phyloP scores from a whole-genome alignment of 2,113 vertebrate genomes.

The Aythya baeri region DNA sequence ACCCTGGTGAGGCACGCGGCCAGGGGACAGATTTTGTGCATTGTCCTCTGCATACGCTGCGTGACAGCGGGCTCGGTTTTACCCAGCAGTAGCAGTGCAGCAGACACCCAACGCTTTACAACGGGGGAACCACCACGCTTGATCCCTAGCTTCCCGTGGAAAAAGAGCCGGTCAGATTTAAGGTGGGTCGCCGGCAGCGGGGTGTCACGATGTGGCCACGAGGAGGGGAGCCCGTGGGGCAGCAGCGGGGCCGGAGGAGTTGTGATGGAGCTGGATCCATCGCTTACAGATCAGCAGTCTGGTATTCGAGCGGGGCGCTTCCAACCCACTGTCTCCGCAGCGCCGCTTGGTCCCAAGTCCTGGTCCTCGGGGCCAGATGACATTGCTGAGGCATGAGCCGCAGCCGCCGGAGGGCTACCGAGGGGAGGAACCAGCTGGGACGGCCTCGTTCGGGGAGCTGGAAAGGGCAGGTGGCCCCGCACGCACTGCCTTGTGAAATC shows the following conservation, averaged over 20 bases:
- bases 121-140: background rate
- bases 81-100: background rate
- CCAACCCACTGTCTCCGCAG: slow-evolving; percentile 56
- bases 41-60: background rate
- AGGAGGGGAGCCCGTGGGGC: background rate
- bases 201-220: background rate
- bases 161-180: background rate
- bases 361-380: slow-evolving; percentile 40
- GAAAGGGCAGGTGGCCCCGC: slow-evolving; percentile 58
- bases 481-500: slow-evolving; percentile 5
- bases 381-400: slow-evolving; percentile 59
- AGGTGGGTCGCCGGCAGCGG: background rate
- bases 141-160: background rate
- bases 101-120: background rate
- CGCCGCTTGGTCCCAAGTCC: background rate
- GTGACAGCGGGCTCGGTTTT: background rate
- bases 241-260: background rate
- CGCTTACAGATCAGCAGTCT: slow-evolving; percentile 44
- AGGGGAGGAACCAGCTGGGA: background rate
- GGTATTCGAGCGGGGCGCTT: slow-evolving; percentile 33
- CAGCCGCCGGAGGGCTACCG: background rate
- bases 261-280: background rate
- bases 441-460: background rate
- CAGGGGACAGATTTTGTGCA: background rate
- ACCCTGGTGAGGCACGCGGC: background rate